Evolutionary conservation across 2,797 vertebrate species (phyloP), one percentile per base, ranked within the genome.

Genomic region (Lycodopsis pacificus): DNA sequence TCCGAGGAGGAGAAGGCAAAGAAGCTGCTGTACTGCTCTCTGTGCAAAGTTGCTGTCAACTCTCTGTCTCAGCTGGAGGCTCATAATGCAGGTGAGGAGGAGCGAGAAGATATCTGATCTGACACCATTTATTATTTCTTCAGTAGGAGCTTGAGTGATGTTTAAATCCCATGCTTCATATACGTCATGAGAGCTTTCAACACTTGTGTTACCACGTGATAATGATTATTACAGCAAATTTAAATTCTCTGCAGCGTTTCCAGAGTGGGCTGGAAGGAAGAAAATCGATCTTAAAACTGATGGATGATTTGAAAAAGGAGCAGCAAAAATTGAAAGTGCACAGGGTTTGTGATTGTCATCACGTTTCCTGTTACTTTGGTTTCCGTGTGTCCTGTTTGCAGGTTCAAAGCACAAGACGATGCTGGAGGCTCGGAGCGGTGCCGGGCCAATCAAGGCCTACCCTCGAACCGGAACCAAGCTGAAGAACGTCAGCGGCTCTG

Each of bases 1-100:
- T 97, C 96, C 0, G 98, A 99, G 94, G 98, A 98, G 90, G 97
- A 99, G 92, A 98, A 98, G 93, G 97, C 97, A 34, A 99, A 97
- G 94, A 98, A 99, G 92, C 92, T 99, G 65, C 95, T 99, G 76
- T 99, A 99, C 86, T 99, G 98, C 93, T 99, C 97, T 10, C 96
- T 99, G 87, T 99, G 98, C 92, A 99, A 99, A 97, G 98, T 99
- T 67, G 97, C 98, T 12, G 98, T 99, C 90, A 99, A 99, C 93
- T 99, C 98, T 3, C 94, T 98, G 86, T 98, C 97, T 59, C 98
- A 99, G 91, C 94, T 99, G 85, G 97, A 99, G 92, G 98, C 98
- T 46, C 98, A 99, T 91, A 99, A 99, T 86, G 97, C 96, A 95
- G 98, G 98, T 98, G 72, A 89, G 80, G 64, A 59, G 59, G 58